Conservation (phyloP, 2,113 vertebrate genomes). For the Zapornia atra region DNA sequence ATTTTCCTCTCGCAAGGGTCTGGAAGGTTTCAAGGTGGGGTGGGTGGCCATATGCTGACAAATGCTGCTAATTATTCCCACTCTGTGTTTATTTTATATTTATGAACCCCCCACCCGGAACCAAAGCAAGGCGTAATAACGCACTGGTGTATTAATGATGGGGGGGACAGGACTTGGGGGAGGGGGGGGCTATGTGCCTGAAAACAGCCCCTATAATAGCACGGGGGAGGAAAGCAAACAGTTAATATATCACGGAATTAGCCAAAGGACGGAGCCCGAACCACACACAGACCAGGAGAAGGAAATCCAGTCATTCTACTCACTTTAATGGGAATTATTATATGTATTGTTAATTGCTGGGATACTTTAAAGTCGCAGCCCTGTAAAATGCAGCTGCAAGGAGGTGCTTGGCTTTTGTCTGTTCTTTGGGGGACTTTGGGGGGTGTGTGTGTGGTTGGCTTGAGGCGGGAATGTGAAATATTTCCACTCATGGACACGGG, state of each 20-base stretch:
- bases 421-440: background rate
- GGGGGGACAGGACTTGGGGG: background rate
- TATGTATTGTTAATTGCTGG: background rate
- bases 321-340: background rate
- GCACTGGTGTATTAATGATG: background rate
- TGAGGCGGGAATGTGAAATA: background rate
- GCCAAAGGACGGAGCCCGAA: background rate
- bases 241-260: background rate
- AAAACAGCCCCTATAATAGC: background rate
- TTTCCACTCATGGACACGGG: background rate
- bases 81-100: conserved; percentile 55
- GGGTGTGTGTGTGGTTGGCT: too few species aligned
- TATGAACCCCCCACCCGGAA: conserved; percentile 42
- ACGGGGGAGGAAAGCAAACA: background rate
- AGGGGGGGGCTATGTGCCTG: background rate
- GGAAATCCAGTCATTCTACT: background rate
- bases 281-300: background rate
- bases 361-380: background rate
- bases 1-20: conserved; percentile 1
- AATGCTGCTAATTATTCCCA: conserved; percentile 64
- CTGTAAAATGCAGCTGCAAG: background rate
- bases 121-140: background rate
- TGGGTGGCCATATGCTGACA: conserved; percentile 50
- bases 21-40: conserved; percentile 13
- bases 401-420: background rate